A percentile compares a stretch with the other conserved stretches of the same genome.
phyloP scores from a whole-genome alignment of 2,797 vertebrate species.

The Dendrocincla fuliginosa region DNA sequence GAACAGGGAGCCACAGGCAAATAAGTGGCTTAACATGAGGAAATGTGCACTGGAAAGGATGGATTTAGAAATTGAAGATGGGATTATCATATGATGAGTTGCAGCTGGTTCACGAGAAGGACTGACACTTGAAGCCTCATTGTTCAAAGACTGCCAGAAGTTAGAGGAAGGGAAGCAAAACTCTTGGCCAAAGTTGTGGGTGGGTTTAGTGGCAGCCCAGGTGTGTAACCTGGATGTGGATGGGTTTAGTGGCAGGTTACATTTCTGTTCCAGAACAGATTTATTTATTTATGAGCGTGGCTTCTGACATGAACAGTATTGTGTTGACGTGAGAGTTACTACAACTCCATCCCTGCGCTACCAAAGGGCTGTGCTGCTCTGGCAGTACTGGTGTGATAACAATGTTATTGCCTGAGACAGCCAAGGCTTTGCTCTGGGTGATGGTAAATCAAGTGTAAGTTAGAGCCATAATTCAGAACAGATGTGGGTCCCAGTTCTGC shows the following conservation, averaged over 20 bases:
- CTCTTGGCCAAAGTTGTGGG: not conserved
- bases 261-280: not conserved
- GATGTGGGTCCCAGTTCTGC: not conserved
- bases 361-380: not conserved
- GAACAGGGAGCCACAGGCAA: not conserved
- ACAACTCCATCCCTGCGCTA: accelerated
- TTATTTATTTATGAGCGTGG: no score
- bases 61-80: not conserved
- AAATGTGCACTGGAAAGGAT: not conserved
- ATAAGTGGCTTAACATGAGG: not conserved
- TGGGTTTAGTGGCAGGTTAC: not conserved
- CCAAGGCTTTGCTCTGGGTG: not conserved
- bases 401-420: not conserved
- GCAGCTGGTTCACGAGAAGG: not conserved
- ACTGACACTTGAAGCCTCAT: not conserved
- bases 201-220: not conserved
- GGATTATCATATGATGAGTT: not conserved
- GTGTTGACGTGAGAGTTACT: accelerated
- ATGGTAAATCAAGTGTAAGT: not conserved
- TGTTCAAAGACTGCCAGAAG: not conserved
- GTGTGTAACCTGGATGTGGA: accelerated
- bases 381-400: not conserved
- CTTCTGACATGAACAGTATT: accelerated
- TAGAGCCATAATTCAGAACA: not conserved
- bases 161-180: not conserved